phyloP scores from a whole-genome alignment of 1,140 invertebrate species.

The Leptestheria dahalacensis region DNA sequence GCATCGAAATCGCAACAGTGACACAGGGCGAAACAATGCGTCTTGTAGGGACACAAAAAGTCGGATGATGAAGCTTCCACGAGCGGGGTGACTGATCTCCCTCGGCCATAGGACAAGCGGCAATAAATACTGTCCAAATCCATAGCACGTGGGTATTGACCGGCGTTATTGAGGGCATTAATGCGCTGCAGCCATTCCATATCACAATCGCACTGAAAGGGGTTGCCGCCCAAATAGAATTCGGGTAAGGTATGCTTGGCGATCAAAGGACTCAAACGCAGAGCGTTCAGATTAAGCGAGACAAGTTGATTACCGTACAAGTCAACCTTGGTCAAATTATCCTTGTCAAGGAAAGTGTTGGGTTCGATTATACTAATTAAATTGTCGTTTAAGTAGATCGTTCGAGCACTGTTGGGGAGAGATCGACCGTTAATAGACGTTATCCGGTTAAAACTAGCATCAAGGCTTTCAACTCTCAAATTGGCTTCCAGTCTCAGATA shows the following conservation, averaged over 20 bases:
- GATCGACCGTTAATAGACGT: conserved; percentile 63
- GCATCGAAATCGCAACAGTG: conserved; percentile 89
- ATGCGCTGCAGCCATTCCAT: conserved; percentile 53
- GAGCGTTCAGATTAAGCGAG: conserved; percentile 66
- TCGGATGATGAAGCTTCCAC: conserved; percentile 67
- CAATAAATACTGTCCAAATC: conserved; percentile 55
- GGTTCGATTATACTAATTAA: conserved; percentile 71
- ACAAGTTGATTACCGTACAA: conserved; percentile 69
- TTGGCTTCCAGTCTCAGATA: conserved; percentile 74
- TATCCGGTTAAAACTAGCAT: conserved; percentile 69
- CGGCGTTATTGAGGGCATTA: conserved; percentile 51
- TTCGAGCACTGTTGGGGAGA: conserved; percentile 72
- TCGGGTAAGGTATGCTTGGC: conserved; percentile 67
- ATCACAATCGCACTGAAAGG: conserved; percentile 75
- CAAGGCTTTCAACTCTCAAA: conserved; percentile 57
- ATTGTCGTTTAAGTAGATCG: conserved; percentile 71
- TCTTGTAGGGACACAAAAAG: conserved; percentile 79
- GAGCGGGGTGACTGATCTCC: conserved; percentile 25
- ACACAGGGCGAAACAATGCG: conserved; percentile 76
- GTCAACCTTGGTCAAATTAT: conserved; percentile 72
- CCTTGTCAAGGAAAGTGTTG: conserved; percentile 85
- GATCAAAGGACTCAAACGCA: conserved; percentile 51
- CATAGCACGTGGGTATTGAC: conserved; percentile 67
- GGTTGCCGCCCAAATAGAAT: conserved; percentile 80
- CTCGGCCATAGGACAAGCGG: conserved; percentile 28